Evolutionary conservation across 2,888 invertebrate genomes (phyloP).

Genomic region (Anthrax anthrax): DNA sequence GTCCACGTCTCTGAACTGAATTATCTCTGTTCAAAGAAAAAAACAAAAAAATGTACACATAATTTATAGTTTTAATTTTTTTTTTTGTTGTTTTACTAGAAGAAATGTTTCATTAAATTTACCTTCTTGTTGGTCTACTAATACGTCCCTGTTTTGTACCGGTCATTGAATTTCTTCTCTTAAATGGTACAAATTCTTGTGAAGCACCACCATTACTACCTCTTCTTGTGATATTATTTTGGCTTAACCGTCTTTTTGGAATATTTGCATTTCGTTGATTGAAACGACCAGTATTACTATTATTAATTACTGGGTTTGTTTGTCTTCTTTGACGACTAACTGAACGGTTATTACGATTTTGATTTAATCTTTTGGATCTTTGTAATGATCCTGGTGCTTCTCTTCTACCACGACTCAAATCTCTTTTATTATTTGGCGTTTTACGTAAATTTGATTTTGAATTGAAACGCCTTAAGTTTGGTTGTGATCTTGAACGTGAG

Average conservation of each 20-base stretch:
- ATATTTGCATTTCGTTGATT: constrained; percentile 3
- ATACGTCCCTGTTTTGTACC: constrained; percentile 6
- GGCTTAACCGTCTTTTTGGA: neutral
- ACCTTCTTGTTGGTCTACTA: constrained; percentile 11
- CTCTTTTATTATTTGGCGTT: constrained; percentile 2
- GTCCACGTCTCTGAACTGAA: constrained; percentile 7
- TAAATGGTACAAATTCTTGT: constrained; percentile 22
- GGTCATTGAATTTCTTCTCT: constrained; percentile 19
- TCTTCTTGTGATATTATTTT: constrained; percentile 15
- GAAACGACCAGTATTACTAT: constrained; percentile 8
- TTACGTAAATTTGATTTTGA: constrained; percentile 4
- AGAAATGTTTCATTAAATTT: neutral
- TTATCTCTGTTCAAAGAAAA: constrained; percentile 2
- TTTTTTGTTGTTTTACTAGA: too few species aligned
- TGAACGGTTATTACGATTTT: neutral
- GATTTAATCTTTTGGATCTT: constrained; percentile 3
- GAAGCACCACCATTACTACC: constrained; percentile 20
- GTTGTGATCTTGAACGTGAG: constrained; percentile 8
- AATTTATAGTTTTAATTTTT: too few species aligned
- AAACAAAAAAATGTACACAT: too few species aligned
- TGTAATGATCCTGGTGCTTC: neutral
- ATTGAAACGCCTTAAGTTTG: constrained; percentile 10
- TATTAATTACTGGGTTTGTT: neutral
- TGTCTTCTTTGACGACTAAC: constrained; percentile 3
- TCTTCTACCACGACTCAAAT: neutral